These are phyloP conservation scores for Sebastes reedi DNA, from an alignment of 2,797 vertebrate genomes.

Conservation along the genomic window DNA sequence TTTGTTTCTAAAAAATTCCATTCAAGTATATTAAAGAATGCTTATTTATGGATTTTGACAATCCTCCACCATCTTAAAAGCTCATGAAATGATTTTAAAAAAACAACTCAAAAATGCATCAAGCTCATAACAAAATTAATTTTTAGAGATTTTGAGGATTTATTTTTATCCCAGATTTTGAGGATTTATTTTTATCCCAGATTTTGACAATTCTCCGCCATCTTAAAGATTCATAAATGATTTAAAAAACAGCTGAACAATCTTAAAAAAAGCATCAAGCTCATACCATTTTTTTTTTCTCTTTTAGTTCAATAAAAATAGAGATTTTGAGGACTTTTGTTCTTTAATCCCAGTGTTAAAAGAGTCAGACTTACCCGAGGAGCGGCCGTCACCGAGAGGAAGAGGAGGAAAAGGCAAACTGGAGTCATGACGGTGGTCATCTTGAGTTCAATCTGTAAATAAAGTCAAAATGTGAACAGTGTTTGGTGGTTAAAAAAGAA, in stretches of 20 bases:
- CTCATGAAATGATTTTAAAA: no score
- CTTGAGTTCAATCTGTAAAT: neutral
- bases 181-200: no score
- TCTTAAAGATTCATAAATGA: neutral
- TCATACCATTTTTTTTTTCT: neutral
- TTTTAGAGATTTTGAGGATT: no score
- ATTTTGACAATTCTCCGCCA: no score
- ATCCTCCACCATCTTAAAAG: no score
- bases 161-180: no score
- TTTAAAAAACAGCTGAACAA: neutral
- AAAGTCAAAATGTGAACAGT: neutral
- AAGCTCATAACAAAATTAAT: no score
- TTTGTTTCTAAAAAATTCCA: no score
- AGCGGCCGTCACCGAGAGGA: neutral
- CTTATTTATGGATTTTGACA: no score
- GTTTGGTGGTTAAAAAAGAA: neutral
- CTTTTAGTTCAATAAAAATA: neutral
- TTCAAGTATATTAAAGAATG: fast-evolving
- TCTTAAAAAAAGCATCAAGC: neutral
- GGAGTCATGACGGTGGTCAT: constrained; percentile 17
- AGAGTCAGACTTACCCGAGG: constrained; percentile 14
- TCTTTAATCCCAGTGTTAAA: neutral
- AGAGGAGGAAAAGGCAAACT: constrained; percentile 5
- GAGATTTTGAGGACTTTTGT: neutral
- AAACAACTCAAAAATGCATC: no score